These are phyloP conservation scores for Tenthredo notha DNA, from an alignment of 2,888 invertebrate genomes.

Conservation along the genomic window DNA sequence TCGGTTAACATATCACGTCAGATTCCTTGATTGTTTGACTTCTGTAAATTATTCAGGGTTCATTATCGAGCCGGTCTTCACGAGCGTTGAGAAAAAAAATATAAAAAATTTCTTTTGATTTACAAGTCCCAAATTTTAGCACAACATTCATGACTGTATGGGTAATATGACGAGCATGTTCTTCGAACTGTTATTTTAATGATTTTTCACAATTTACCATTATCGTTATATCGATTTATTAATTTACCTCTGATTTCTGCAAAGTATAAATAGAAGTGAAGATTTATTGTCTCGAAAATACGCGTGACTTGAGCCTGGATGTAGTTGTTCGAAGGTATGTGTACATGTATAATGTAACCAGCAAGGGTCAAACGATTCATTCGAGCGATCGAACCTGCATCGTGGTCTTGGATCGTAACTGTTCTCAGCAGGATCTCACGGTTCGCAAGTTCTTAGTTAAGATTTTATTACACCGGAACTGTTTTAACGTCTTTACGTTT, in stretches of 20 bases:
- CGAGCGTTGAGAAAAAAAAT: not conserved
- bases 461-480: slow-evolving; percentile 50
- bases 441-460: slow-evolving; percentile 22
- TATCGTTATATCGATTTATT: not conserved
- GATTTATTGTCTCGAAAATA: slow-evolving; percentile 5
- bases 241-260: not conserved
- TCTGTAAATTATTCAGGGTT: not conserved
- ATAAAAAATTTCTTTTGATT: not conserved
- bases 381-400: slow-evolving; percentile 33
- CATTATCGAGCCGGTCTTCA: not conserved
- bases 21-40: not conserved
- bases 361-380: slow-evolving; percentile 42
- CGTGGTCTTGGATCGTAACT: slow-evolving; percentile 32
- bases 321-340: not conserved
- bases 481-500: slow-evolving; percentile 36
- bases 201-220: not conserved
- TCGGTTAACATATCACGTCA: not conserved
- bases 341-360: slow-evolving; percentile 14
- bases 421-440: slow-evolving; percentile 12
- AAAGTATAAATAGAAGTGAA: not conserved
- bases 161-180: not conserved
- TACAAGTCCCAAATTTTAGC: not conserved
- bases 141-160: not conserved
- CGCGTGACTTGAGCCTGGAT: not conserved
- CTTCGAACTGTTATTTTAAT: not conserved